Base-by-base conservation (phyloP, 2,888 invertebrate genomes). In the Nephrocerus scutellatus region DNA sequence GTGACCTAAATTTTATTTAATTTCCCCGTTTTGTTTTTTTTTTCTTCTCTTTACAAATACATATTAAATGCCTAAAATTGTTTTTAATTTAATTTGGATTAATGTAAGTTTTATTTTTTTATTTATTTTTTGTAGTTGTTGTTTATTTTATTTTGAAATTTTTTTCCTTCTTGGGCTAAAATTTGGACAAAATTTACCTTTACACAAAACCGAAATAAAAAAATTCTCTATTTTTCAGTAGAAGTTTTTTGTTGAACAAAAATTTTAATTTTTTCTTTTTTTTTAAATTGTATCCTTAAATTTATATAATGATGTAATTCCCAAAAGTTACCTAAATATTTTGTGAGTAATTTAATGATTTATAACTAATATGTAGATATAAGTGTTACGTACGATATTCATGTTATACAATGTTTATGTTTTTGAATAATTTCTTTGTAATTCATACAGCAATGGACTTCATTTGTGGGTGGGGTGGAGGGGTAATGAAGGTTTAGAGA, bases 171-270 rank as follows among this genome's bases (percentile, higher is more conserved):
- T n/a, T n/a, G n/a, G n/a, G n/a, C n/a, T n/a, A n/a, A n/a, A n/a
- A n/a, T n/a, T n/a, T n/a, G n/a, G n/a, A n/a, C n/a, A n/a, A n/a
- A n/a, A n/a, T n/a, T n/a, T n/a, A n/a, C n/a, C n/a, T n/a, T n/a
- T n/a, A n/a, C n/a, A n/a, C n/a, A n/a, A n/a, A n/a, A n/a, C n/a
- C n/a, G n/a, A n/a, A n/a, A n/a, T n/a, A n/a, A n/a, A n/a, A n/a
- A n/a, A n/a, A n/a, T n/a, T n/a, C n/a, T 41, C 41, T 53, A 48
- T 55, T 48, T 56, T 54, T 57, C 54, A 57, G 57, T 55, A 55
- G 57, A 57, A 57, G 57, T 57, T 55, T 55, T 55, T 57, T 44
- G 56, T 56, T 48, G 50, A 30, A 19, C 23, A 14, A 24, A 28
- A 37, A 22, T 30, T n/a, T n/a, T n/a, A n/a, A n/a, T n/a, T n/a